These are phyloP conservation scores for Aphelenchoides bicaudatus DNA, from an alignment of 2,888 invertebrate genomes.

Conservation along the genomic window DNA sequence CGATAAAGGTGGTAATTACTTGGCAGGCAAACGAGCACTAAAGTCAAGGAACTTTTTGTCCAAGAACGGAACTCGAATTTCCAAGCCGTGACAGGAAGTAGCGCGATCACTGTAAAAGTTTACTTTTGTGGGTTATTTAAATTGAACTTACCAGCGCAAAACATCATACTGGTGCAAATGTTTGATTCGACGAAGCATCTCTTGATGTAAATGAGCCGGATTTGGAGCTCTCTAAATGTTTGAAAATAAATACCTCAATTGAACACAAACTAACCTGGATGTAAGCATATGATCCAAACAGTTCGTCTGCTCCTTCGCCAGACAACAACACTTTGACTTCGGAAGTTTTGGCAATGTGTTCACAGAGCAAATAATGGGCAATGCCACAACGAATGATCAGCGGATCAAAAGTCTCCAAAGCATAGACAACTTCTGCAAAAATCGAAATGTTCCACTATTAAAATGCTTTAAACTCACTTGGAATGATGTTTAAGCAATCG, in stretches of 20 bases:
- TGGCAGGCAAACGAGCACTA: conserved; percentile 50
- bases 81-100: conserved; percentile 59
- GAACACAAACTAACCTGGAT: too few relatives aligned
- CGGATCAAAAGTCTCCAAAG: conserved; percentile 59
- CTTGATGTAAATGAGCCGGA: conserved; percentile 53
- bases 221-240: conserved; percentile 55
- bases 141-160: conserved; percentile 48
- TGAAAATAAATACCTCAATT: too few relatives aligned
- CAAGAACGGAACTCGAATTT: conserved; percentile 59
- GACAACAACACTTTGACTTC: conserved; percentile 59
- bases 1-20: conserved; percentile 25
- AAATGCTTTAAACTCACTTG: conserved; percentile 36
- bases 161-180: conserved; percentile 60
- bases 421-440: conserved; percentile 54
- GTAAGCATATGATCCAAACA: conserved; percentile 59
- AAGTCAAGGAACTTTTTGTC: conserved; percentile 59
- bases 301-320: conserved; percentile 59
- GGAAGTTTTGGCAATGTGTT: conserved; percentile 52
- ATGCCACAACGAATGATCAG: conserved; percentile 58
- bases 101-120: conserved; percentile 46
- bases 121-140: too few relatives aligned
- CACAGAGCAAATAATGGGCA: conserved; percentile 57
- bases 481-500: conserved; percentile 53
- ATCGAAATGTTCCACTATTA: neutral
- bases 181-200: conserved; percentile 51